Evolutionary conservation across 2,888 invertebrate genomes (phyloP).

Genomic region (Trilocha varians): DNA sequence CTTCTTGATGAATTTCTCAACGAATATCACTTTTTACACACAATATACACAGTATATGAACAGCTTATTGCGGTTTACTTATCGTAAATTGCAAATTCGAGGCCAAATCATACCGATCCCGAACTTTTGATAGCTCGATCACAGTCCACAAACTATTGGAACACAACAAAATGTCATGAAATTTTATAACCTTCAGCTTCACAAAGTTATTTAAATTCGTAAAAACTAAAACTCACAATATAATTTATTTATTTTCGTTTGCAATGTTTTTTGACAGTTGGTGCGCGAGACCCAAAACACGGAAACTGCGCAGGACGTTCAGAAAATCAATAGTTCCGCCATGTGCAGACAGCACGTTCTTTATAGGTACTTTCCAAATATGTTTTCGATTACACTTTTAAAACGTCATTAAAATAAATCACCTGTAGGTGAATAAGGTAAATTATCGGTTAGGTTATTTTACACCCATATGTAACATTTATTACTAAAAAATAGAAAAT

Average conservation of each 20-base stretch:
- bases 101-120: too few species aligned
- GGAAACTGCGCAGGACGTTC: constrained; percentile 14
- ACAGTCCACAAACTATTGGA: background rate
- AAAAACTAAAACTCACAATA: constrained; percentile 4
- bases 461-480: too few species aligned
- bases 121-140: too few species aligned
- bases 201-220: background rate
- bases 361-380: constrained; percentile 2
- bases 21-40: too few species aligned
- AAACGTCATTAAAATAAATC: too few species aligned
- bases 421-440: constrained; percentile 2
- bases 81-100: too few species aligned
- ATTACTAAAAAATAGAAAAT: too few species aligned
- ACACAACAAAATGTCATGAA: too few species aligned
- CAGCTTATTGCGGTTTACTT: too few species aligned
- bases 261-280: constrained; percentile 39
- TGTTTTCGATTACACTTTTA: background rate
- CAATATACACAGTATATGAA: too few species aligned
- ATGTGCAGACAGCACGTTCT: constrained; percentile 16
- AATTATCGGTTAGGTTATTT: too few species aligned
- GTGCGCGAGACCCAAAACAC: constrained; percentile 41
- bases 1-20: too few species aligned
- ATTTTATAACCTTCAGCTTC: background rate
- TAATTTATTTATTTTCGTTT: constrained; percentile 17
- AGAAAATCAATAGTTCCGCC: constrained; percentile 43